Evolutionary conservation across 2,797 vertebrate genomes (phyloP).

Genomic region (Lutjanus campechanus): DNA sequence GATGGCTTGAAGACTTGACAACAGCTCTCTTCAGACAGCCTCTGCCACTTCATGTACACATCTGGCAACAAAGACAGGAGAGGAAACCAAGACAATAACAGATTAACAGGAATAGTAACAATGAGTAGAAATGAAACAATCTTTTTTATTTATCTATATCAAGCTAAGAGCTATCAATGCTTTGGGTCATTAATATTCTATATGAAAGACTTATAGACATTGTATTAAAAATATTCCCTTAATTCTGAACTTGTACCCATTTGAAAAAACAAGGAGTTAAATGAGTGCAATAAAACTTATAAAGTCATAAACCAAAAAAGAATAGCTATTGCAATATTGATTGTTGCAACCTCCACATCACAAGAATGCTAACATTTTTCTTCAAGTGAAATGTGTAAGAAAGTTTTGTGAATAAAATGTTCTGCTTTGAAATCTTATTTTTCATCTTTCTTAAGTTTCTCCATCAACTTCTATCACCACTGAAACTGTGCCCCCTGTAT

Average conservation of each 20-base stretch:
- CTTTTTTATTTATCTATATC: not conserved
- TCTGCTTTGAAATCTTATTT: not conserved
- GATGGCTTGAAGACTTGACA: constrained; percentile 83
- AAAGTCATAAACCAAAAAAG: not conserved
- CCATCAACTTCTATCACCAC: not conserved
- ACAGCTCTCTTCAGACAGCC: constrained; percentile 72
- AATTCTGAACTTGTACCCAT: not conserved
- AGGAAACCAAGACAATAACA: not conserved
- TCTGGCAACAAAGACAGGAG: constrained; percentile 65
- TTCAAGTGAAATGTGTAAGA: not conserved
- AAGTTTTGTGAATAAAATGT: constrained; percentile 1
- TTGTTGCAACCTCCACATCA: not conserved
- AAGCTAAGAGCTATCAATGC: not conserved
- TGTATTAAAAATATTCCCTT: not conserved
- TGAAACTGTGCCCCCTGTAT: not conserved
- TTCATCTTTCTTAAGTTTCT: not conserved
- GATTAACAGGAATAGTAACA: not conserved
- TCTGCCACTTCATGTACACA: constrained; percentile 80
- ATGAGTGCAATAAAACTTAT: not conserved
- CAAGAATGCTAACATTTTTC: not conserved
- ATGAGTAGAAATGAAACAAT: not conserved
- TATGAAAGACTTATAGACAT: not conserved
- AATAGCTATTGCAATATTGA: not conserved
- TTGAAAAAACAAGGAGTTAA: not conserved
- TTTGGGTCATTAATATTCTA: not conserved